Base-by-base conservation (phyloP, 1,140 invertebrate species). In the Conopomorpha cramerella region DNA sequence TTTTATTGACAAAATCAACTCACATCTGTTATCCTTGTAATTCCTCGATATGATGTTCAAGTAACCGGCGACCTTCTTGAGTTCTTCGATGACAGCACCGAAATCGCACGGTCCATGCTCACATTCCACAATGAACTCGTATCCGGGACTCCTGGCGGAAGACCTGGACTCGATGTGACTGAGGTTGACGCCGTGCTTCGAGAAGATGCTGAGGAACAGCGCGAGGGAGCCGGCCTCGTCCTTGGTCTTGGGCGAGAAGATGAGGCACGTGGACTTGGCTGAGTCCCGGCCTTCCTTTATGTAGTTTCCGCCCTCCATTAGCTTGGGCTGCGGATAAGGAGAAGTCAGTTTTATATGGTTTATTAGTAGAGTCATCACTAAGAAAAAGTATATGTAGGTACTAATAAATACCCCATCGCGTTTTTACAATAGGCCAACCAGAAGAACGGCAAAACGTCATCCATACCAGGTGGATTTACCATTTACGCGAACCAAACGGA, bases 91-190 rank as follows among this genome's bases (percentile, higher is more conserved):
- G 1, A 87, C 89, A 1, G 61, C 76, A 1, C 82, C 81, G 23
- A 94, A 74, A 43, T 92, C 81, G 10, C 88, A 91, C 1, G 80
- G 81, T 0, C 83, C 82, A 14, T 81, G 77, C 38, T 92, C 89
- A 55, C 91, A 96, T 62, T 98, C 94, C 2, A 99, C 93, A 81
- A 98, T 93, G 67, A 99, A 98, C 77, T 99, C 96, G 55, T 99
- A 99, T 10, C 85, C 85, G 1, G 84, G 84, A 14, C 84, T 72
- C 27, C 90, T 78, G 23, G 86, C 83, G 0, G 93, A 95, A 0
- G 93, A 92, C 2, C 93, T 73, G 0, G 92, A 95, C 60, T 96
- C 93, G 36, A 96, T 95, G 35, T 74, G 70, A 38, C 52, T 72
- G 12, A 74, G 53, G 33, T 74, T 74, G 2, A 74, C 67, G 23